Conservation (phyloP, 2,888 invertebrate genomes). For the Conchocele bisecta region DNA sequence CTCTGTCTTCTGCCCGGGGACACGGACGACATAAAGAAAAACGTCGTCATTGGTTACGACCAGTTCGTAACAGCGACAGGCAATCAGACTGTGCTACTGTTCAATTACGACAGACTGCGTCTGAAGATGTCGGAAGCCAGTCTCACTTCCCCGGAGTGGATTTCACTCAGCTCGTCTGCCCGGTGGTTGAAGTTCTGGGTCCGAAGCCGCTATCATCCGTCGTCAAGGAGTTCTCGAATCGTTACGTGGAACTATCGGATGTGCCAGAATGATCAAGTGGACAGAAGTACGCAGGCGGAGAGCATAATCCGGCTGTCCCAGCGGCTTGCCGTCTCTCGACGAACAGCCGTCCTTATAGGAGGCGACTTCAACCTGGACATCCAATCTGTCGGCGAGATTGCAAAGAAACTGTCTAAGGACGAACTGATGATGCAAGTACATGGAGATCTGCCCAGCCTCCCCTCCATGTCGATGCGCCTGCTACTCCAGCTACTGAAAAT, state of each 20-base stretch:
- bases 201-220: not conserved
- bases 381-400: not conserved
- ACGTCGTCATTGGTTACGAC: not conserved
- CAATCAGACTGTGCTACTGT: not conserved
- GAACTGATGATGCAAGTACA: no score
- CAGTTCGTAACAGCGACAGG: not conserved
- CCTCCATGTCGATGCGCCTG: no score
- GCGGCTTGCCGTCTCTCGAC: not conserved
- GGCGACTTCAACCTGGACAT: constrained; percentile 1
- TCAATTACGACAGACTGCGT: not conserved
- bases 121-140: not conserved
- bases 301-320: not conserved
- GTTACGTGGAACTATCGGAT: not conserved
- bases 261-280: not conserved
- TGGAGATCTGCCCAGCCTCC: no score
- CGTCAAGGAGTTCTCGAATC: not conserved
- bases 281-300: not conserved
- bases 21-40: not conserved
- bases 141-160: not conserved
- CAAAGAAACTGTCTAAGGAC: no score
- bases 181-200: not conserved
- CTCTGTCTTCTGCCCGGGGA: constrained; percentile 6
- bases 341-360: not conserved
- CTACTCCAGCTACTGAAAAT: no score
- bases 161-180: not conserved